Percentiles rank a stretch among this genome's conserved stretches.
Evolutionary conservation across 2,113 vertebrate species (phyloP).

Genomic region (Pachypanchax playfairii): DNA sequence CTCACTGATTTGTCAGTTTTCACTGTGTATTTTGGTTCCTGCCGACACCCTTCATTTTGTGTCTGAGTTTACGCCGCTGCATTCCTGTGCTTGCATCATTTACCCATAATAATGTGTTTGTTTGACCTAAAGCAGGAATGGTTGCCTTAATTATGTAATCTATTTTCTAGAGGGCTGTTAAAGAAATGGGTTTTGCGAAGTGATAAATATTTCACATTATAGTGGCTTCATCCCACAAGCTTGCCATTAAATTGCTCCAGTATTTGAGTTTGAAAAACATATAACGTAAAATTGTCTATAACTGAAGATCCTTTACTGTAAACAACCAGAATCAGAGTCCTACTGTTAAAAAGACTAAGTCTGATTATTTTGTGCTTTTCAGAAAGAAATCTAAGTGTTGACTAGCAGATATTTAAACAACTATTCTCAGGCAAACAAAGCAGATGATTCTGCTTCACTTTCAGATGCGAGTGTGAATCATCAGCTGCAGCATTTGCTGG

Average conservation of each 20-base stretch:
- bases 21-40: slow-evolving; percentile 9
- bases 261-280: slow-evolving; percentile 7
- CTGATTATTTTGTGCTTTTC: too few relatives aligned
- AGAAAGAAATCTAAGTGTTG: slow-evolving; percentile 13
- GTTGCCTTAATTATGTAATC: slow-evolving; percentile 29
- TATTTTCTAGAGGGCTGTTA: slow-evolving; percentile 11
- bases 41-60: background rate
- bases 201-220: slow-evolving; percentile 21
- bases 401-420: slow-evolving; percentile 15
- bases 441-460: too few relatives aligned
- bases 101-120: slow-evolving; percentile 34
- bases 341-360: too few relatives aligned
- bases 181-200: slow-evolving; percentile 14
- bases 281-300: slow-evolving; percentile 15
- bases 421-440: slow-evolving; percentile 2
- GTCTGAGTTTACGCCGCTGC: background rate
- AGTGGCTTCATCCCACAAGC: slow-evolving; percentile 4
- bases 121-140: slow-evolving; percentile 29
- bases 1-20: slow-evolving; percentile 29
- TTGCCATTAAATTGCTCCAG: slow-evolving; percentile 5
- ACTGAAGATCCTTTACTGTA: too few relatives aligned
- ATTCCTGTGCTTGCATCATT: slow-evolving; percentile 9
- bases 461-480: too few relatives aligned
- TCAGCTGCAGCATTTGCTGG: too few relatives aligned
- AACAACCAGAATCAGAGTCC: too few relatives aligned